phyloP scores from a whole-genome alignment of 1,140 invertebrate genomes.

The Brachionus rubens region DNA sequence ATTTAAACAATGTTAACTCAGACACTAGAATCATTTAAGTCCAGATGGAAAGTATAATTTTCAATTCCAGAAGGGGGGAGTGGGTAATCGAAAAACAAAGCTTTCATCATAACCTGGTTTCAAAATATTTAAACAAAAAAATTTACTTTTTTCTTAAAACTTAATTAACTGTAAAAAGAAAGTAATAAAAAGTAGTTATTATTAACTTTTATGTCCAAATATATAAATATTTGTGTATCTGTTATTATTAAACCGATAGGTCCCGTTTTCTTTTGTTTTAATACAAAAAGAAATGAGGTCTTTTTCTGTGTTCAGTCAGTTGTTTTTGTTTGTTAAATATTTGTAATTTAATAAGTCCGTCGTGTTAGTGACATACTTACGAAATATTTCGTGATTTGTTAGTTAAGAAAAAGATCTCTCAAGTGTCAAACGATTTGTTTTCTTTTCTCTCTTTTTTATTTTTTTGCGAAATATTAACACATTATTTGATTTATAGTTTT shows the following conservation, averaged over 20 bases:
- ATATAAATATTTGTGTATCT: too few relatives aligned
- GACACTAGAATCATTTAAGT: too few relatives aligned
- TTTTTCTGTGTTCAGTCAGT: background rate
- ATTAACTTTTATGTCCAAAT: too few relatives aligned
- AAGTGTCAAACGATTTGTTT: background rate
- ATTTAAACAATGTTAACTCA: too few relatives aligned
- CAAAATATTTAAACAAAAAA: background rate
- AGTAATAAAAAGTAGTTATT: background rate
- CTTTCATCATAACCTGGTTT: constrained; percentile 11
- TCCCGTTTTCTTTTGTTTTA: background rate
- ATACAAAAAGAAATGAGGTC: background rate
- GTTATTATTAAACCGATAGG: too few relatives aligned
- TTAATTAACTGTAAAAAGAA: constrained; percentile 27
- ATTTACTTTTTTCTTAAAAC: background rate
- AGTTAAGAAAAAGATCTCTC: background rate
- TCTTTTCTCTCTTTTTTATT: too few relatives aligned
- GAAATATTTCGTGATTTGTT: constrained; percentile 37
- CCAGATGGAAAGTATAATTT: too few relatives aligned
- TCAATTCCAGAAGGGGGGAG: too few relatives aligned
- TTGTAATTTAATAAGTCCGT: constrained; percentile 10
- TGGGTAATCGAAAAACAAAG: background rate
- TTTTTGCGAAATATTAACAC: too few relatives aligned
- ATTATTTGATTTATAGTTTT: too few relatives aligned
- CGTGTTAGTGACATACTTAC: background rate
- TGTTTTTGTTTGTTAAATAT: constrained; percentile 25